Evolutionary conservation across 2,797 vertebrate species (phyloP), one percentile per base, ranked within the genome.

Genomic region (Coluber constrictor): DNA sequence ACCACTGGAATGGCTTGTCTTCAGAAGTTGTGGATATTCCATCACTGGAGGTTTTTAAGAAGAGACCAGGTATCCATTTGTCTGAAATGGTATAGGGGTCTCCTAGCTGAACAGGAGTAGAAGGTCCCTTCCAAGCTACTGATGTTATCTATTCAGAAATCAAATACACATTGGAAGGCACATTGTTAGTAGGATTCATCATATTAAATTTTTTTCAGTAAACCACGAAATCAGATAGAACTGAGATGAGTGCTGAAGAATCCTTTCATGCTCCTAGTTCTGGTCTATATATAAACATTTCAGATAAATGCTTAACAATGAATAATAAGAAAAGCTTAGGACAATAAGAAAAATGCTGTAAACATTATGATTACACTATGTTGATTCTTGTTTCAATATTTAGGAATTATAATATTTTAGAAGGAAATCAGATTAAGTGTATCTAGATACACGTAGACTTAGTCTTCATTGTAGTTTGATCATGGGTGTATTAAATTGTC

Each of bases 251-350:
- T 37, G 4, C 13, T 29, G 79, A 54, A 90, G 0, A 92, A 95
- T 74, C 3, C 27, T n/a, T 70, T 43, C 51, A 20, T n/a, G 87
- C 61, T 92, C 47, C 2, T 0, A 11, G 15, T 2, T 88, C 70
- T 95, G 87, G 60, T 90, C 86, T 2, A 90, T 87, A 91, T 89
- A 23, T 20, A 16, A 87, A 2, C 9, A 70, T 90, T 93, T 94
- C 43, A 94, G 7, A 92, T 91, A n/a, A 13, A 90, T 0, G 0
- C 37, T 37, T 37, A 37, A 37, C 37, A 37, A 37, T 37, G 2
- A 37, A 37, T 37, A 66, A 79, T 43, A 92, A 83, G 92, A 51
- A 57, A 90, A 66, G n/a, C 92, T 2, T 43, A 25, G 3, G 8
- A 27, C 59, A 61, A 61, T 61, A 61, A n/a, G 63, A 60, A 12